These are phyloP conservation scores for Galaxias olidus DNA, from an alignment of 2,797 vertebrate genomes.

Conservation along the genomic window DNA sequence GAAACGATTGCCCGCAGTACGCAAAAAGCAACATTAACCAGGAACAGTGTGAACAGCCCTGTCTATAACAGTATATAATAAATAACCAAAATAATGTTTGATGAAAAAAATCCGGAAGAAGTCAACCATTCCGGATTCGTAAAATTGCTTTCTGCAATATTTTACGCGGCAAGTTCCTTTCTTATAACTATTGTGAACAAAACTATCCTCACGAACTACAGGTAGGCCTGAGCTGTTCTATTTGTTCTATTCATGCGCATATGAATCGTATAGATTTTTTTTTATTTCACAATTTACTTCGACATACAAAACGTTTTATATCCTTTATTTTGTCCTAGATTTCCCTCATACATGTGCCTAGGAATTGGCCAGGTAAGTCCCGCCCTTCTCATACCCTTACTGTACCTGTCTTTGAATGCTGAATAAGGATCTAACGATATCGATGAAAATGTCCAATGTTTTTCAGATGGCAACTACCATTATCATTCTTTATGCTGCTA, in stretches of 20 bases:
- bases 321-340: slow-evolving; percentile 46
- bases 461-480: slow-evolving; percentile 87
- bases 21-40: no score
- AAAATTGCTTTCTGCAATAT: slow-evolving; percentile 75
- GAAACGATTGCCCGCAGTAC: no score
- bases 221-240: slow-evolving; percentile 68
- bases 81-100: no score
- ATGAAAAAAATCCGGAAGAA: not conserved
- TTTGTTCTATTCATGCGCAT: not conserved
- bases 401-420: no score
- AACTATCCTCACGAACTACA: slow-evolving; percentile 84
- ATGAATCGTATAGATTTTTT: no score
- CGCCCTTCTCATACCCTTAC: not conserved
- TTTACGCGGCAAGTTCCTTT: slow-evolving; percentile 86
- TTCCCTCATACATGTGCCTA: slow-evolving; percentile 74
- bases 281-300: no score
- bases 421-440: not conserved
- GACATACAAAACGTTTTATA: no score
- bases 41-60: no score
- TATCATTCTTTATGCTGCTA: slow-evolving; percentile 86
- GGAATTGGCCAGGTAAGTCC: slow-evolving; percentile 76
- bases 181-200: slow-evolving; percentile 89
- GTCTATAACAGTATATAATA: no score
- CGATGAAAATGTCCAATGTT: not conserved
- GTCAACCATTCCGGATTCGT: slow-evolving; percentile 36